phyloP scores from a whole-genome alignment of 2,797 vertebrate genomes.

The Notolepis coatsorum region DNA sequence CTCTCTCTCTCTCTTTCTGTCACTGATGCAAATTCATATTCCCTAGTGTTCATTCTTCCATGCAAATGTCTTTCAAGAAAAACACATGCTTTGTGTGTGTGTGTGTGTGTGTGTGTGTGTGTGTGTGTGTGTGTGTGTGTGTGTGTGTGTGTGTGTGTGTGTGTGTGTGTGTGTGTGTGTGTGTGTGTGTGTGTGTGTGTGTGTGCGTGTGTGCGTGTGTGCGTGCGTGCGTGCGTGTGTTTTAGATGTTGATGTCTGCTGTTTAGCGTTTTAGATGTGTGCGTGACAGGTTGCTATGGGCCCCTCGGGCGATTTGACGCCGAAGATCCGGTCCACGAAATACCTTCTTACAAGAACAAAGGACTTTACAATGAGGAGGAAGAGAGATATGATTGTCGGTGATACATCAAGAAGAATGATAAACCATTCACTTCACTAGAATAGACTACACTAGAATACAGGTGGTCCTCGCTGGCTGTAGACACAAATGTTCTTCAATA shows the following conservation, averaged over 20 bases:
- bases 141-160: slow-evolving; percentile 5
- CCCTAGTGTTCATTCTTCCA: not conserved
- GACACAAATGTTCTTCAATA: too few species aligned
- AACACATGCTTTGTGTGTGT: not conserved
- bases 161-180: not conserved
- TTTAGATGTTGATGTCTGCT: not conserved
- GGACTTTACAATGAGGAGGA: too few species aligned
- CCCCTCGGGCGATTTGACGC: not conserved
- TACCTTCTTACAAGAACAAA: too few species aligned
- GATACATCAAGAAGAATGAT: too few species aligned
- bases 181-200: not conserved
- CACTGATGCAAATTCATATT: not conserved
- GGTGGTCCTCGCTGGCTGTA: too few species aligned
- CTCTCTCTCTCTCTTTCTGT: not conserved
- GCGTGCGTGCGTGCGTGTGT: not conserved
- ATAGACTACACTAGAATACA: not conserved
- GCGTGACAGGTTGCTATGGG: not conserved
- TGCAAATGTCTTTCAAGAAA: not conserved
- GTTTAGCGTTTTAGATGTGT: not conserved
- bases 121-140: slow-evolving; percentile 14
- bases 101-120: slow-evolving; percentile 1
- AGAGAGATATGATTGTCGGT: too few species aligned
- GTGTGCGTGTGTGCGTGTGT: not conserved
- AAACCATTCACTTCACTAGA: too few species aligned
- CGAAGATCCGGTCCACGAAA: not conserved